Conservation (phyloP, 2,888 invertebrate genomes). For the Mesopsocus fuscifrons region DNA sequence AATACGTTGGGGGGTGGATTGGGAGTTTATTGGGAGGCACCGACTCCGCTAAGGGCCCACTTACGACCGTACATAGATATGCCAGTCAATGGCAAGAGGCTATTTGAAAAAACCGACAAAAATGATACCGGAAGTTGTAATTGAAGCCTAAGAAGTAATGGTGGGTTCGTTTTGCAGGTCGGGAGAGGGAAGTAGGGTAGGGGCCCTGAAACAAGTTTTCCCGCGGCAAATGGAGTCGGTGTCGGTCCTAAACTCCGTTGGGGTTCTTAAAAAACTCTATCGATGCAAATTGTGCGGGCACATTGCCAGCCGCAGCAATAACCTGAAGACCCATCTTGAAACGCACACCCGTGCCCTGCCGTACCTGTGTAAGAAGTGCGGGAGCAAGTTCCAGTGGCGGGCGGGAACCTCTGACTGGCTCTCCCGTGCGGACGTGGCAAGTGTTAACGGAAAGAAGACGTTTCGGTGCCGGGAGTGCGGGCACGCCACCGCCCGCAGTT, state of each 20-base stretch:
- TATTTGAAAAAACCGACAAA: too few relatives aligned
- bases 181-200: neutral
- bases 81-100: too few relatives aligned
- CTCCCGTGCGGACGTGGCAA: neutral
- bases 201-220: neutral
- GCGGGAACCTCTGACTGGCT: neutral
- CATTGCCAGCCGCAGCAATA: constrained; percentile 19
- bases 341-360: constrained; percentile 8
- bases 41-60: too few relatives aligned
- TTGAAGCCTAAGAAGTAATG: too few relatives aligned
- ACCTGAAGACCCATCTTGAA: constrained; percentile 9
- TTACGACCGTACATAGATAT: too few relatives aligned
- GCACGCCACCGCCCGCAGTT: constrained; percentile 1
- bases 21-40: too few relatives aligned
- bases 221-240: constrained; percentile 4
- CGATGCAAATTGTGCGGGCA: constrained; percentile 9
- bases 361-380: constrained; percentile 9
- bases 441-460: neutral
- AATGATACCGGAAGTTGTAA: too few relatives aligned
- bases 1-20: too few relatives aligned
- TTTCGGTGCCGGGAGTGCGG: constrained; percentile 1
- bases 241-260: neutral
- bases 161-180: constrained; percentile 6
- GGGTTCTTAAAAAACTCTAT: constrained; percentile 3
- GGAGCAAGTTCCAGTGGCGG: neutral